Base-by-base conservation (phyloP, 2,113 vertebrate genomes). In the Amphiprion percula region DNA sequence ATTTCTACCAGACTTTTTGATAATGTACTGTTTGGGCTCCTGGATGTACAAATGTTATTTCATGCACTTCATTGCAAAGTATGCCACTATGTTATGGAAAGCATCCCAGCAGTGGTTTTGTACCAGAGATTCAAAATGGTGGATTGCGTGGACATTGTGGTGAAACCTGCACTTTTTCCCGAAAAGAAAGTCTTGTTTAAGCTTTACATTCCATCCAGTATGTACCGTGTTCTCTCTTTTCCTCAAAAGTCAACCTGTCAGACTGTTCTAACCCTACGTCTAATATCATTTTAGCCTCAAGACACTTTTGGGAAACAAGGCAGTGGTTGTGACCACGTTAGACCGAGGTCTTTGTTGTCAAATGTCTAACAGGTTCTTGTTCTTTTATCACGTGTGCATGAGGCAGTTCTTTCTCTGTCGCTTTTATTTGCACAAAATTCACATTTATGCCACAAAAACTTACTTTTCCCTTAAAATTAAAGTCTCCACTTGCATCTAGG, bases 401-500 rank as follows among this genome's bases (percentile, higher is more conserved):
- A 58, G 15, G n/a, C 17, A 41, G 5, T 3, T 55, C 7, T 41
- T 68, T 55, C 30, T 6, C 8, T 15, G 26, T 60, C 0, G 12
- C 55, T 49, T 67, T 83, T 44, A 59, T 5, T 30, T 49, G 10
- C 28, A 23, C 14, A 17, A 68, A 24, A 39, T 37, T 4, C 30
- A 11, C 17, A 56, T 54, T 58, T 63, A 10, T 63, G 24, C 28
- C 33, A 2, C 15, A 16, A 19, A 46, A 63, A 86, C 6, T 6
- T 3, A 10, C 11, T 30, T 76, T 46, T 46, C 26, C 54, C 21
- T 30, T 59, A 23, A 71, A 58, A 80, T 68, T 19, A 0, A 71
- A 67, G 72, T 60, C 47, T 55, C 66, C 46, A n/a, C 68, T 73
- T 62, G 24, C 46, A 66, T 26, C 23, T 23, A 6, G 26, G 64